A percentile compares a stretch with the other conserved stretches of the same genome.
These are phyloP conservation scores for Mormyrops attenuatus DNA, from an alignment of 2,797 vertebrate species.

Conservation along the genomic window DNA sequence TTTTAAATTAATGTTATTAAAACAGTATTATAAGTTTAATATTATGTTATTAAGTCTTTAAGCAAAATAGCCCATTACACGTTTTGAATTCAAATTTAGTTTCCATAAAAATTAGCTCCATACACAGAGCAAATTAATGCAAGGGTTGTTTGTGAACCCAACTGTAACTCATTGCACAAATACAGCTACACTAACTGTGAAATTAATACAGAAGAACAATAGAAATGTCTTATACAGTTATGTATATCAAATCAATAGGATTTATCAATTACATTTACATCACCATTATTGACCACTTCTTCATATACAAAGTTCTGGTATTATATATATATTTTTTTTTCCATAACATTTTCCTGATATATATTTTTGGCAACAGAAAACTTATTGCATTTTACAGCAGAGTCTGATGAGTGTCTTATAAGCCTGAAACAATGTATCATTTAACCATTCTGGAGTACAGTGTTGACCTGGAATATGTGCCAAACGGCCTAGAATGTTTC, in stretches of 20 bases:
- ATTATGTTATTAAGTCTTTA: background rate
- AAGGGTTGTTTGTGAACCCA: background rate
- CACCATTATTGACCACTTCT: background rate
- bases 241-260: background rate
- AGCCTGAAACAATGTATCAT: background rate
- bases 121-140: background rate
- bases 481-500: background rate
- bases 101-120: background rate
- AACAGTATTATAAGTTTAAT: background rate
- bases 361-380: slow-evolving; percentile 1
- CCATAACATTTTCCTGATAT: background rate
- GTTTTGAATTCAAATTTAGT: background rate
- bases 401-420: background rate
- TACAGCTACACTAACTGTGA: background rate
- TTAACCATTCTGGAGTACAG: slow-evolving; percentile 13
- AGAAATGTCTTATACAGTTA: background rate
- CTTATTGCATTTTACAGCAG: slow-evolving; percentile 23
- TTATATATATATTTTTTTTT: background rate
- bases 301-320: background rate
- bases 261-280: slow-evolving; percentile 15
- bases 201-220: background rate
- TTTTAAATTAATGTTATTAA: background rate
- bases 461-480: slow-evolving; percentile 13
- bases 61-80: background rate
- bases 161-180: background rate